phyloP scores from a whole-genome alignment of 1,140 invertebrate species.

The Acromyrmex echinatior region DNA sequence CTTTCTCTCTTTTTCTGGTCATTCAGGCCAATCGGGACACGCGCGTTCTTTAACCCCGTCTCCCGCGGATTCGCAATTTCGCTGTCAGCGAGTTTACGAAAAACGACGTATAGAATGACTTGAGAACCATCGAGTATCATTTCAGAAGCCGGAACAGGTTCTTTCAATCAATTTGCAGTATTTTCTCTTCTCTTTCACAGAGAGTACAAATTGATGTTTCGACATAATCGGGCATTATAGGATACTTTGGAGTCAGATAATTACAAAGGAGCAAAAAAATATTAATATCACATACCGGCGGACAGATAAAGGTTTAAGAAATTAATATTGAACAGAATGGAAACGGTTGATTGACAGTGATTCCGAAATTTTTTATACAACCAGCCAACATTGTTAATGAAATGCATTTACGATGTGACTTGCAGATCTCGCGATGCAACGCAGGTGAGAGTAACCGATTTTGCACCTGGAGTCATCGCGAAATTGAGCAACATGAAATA shows the following conservation, averaged over 20 bases:
- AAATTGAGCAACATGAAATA: constrained; percentile 67
- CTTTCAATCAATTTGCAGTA: not conserved
- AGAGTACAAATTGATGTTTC: not conserved
- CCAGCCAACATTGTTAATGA: constrained; percentile 61
- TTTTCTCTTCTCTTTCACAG: not conserved
- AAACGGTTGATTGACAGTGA: constrained; percentile 63
- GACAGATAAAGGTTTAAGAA: constrained; percentile 14
- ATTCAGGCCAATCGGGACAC: constrained; percentile 52
- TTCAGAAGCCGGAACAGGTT: not conserved
- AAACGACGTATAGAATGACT: not conserved
- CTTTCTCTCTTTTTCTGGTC: constrained; percentile 21
- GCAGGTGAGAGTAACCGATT: constrained; percentile 72
- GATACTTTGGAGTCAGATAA: constrained; percentile 10
- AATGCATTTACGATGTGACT: constrained; percentile 72
- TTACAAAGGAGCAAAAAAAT: not conserved
- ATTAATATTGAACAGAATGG: constrained; percentile 49
- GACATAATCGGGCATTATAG: constrained; percentile 13
- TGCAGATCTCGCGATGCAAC: constrained; percentile 67
- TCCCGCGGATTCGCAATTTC: constrained; percentile 34
- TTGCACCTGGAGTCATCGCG: constrained; percentile 69
- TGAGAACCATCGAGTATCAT: not conserved
- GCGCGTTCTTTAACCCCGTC: constrained; percentile 58
- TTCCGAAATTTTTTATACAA: constrained; percentile 61
- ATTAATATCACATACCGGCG: not conserved
- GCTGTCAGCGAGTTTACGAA: constrained; percentile 17